Percentiles rank a stretch among this genome's conserved stretches.
Conservation (phyloP, 2,888 invertebrate species). For the Poecilobothrus nobilitatus region DNA sequence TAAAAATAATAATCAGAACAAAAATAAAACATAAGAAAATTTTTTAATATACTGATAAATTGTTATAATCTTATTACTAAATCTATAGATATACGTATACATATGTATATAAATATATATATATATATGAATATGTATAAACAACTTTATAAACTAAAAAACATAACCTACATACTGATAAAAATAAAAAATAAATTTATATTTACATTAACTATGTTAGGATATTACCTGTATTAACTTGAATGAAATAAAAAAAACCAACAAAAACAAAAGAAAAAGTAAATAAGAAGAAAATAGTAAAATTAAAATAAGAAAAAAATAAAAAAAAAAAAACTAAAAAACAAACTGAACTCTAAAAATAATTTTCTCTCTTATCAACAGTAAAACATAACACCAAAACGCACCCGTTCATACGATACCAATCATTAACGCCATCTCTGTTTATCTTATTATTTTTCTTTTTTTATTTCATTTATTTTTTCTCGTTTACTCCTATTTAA, state of each 20-base stretch:
- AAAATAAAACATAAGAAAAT: too few species aligned
- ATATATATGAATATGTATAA: background rate
- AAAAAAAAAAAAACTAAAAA: background rate
- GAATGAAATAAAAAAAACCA: background rate
- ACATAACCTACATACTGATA: background rate
- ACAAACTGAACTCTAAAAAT: too few species aligned
- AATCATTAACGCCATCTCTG: too few species aligned
- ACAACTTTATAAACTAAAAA: background rate
- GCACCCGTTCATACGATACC: background rate
- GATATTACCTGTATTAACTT: background rate
- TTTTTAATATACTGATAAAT: too few species aligned
- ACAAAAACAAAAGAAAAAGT: background rate
- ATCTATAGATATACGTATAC: too few species aligned
- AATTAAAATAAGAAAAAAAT: background rate
- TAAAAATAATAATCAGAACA: too few species aligned
- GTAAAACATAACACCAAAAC: too few species aligned
- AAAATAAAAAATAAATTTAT: background rate
- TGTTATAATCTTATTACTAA: too few species aligned
- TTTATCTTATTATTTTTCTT: too few species aligned
- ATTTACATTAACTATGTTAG: background rate
- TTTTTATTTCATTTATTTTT: too few species aligned
- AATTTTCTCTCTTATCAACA: too few species aligned
- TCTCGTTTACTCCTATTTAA: too few species aligned
- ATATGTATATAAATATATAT: background rate
- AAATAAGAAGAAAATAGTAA: background rate